Conservation (phyloP, 2,113 vertebrate species). For the Sinosuthora webbiana region DNA sequence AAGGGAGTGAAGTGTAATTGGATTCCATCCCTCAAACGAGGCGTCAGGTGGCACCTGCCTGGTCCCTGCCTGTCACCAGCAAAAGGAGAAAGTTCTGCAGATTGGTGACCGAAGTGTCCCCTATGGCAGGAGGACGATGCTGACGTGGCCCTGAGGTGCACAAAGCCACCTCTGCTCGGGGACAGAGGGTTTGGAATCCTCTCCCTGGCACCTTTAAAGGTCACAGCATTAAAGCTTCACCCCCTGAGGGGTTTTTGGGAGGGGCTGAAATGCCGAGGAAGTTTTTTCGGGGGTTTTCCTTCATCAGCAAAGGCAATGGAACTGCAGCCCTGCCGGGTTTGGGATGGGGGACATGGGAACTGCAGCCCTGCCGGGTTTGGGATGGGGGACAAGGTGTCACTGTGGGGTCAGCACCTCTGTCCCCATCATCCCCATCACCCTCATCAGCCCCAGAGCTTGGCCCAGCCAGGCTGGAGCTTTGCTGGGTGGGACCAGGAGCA, state of each 20-base stretch:
- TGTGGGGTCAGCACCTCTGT: not conserved
- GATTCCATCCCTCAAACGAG: not conserved
- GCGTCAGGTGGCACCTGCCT: no score
- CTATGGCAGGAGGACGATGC: no score
- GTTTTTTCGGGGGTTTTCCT: not conserved
- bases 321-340: not conserved
- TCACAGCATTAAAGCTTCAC: no score
- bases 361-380: not conserved
- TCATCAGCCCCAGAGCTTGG: not conserved
- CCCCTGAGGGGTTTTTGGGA: no score
- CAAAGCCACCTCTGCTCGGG: no score
- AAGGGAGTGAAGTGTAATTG: not conserved
- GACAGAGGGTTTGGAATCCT: no score
- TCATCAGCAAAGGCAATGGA: fast-evolving
- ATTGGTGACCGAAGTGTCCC: no score
- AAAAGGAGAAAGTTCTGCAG: no score
- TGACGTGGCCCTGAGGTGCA: no score
- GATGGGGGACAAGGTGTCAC: not conserved
- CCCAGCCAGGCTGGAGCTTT: no score
- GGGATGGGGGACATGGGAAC: not conserved
- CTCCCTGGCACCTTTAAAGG: no score
- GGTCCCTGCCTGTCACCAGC: no score
- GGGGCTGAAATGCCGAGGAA: fast-evolving
- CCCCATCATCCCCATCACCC: not conserved
- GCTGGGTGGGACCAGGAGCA: not conserved